Conservation (phyloP, 1,140 invertebrate genomes). For the Micrasema minimum region DNA sequence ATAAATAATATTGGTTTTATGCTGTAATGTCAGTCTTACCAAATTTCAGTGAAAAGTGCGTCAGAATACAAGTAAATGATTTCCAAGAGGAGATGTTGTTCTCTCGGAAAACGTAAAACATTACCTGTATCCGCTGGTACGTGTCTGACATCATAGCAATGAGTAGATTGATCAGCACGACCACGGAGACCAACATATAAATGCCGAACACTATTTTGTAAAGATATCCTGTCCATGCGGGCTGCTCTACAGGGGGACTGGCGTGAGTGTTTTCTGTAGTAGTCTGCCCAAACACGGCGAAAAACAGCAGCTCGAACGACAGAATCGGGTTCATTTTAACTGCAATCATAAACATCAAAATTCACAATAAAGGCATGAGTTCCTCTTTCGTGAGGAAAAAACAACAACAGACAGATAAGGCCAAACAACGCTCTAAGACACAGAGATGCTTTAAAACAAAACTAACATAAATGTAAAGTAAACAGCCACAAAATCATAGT, state of each 20-base stretch:
- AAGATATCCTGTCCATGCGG: slow-evolving; percentile 79
- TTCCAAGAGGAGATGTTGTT: not conserved
- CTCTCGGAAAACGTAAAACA: slow-evolving; percentile 33
- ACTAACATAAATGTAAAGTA: slow-evolving; percentile 36
- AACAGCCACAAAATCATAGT: slow-evolving; percentile 43
- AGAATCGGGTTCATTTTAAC: slow-evolving; percentile 88
- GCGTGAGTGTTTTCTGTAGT: slow-evolving; percentile 82
- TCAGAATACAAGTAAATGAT: no score
- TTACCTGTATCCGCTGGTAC: slow-evolving; percentile 96
- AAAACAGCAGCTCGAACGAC: slow-evolving; percentile 97
- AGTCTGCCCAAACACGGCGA: slow-evolving; percentile 98
- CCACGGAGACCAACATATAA: slow-evolving; percentile 98
- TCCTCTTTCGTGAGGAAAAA: slow-evolving; percentile 51
- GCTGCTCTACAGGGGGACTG: slow-evolving; percentile 69
- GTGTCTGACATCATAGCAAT: slow-evolving; percentile 99
- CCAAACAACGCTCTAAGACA: slow-evolving; percentile 48
- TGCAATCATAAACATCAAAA: slow-evolving; percentile 74
- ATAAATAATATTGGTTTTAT: no score
- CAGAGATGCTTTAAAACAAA: slow-evolving; percentile 41
- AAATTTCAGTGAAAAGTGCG: no score
- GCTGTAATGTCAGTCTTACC: no score
- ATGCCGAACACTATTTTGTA: slow-evolving; percentile 88
- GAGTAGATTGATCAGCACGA: slow-evolving; percentile 98
- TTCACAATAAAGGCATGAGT: slow-evolving; percentile 54
- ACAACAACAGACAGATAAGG: slow-evolving; percentile 43